Conservation (phyloP, 2,113 vertebrate species). For the Calidris pygmaea region DNA sequence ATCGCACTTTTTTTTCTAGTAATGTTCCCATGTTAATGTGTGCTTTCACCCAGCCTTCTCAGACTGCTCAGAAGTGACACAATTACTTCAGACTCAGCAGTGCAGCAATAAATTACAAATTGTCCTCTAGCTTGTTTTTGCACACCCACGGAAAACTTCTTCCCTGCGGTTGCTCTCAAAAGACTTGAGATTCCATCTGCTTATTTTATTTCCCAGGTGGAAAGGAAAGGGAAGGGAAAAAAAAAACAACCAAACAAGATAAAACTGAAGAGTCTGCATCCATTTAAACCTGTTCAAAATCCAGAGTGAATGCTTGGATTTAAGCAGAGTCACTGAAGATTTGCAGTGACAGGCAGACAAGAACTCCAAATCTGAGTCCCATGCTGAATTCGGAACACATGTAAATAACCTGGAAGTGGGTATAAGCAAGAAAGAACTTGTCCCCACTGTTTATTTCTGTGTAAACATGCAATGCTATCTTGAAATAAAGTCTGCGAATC, state of each 20-base stretch:
- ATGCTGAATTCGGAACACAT: not conserved
- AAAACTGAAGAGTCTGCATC: not conserved
- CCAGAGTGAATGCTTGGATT: not conserved
- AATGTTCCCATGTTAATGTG: not conserved
- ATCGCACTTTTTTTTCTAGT: not conserved
- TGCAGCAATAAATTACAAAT: constrained; percentile 33
- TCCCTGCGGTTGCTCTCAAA: not conserved
- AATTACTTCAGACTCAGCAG: constrained; percentile 39
- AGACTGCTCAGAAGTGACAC: not conserved
- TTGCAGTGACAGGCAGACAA: not conserved
- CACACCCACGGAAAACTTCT: not conserved
- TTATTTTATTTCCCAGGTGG: constrained; percentile 29
- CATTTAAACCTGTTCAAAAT: constrained; percentile 11
- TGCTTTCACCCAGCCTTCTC: not conserved
- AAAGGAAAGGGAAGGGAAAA: not conserved
- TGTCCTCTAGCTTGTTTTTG: constrained; percentile 42
- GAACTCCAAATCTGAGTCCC: not conserved
- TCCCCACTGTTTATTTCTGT: not conserved
- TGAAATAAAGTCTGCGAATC: not conserved
- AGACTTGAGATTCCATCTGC: constrained; percentile 38
- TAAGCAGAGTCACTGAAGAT: not conserved
- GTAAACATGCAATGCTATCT: not conserved
- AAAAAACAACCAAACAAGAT: not conserved
- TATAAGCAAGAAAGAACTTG: not conserved
- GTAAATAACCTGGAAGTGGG: not conserved